Evolutionary conservation across 2,888 invertebrate genomes (phyloP).

Genomic region (Mesoligia furuncula): DNA sequence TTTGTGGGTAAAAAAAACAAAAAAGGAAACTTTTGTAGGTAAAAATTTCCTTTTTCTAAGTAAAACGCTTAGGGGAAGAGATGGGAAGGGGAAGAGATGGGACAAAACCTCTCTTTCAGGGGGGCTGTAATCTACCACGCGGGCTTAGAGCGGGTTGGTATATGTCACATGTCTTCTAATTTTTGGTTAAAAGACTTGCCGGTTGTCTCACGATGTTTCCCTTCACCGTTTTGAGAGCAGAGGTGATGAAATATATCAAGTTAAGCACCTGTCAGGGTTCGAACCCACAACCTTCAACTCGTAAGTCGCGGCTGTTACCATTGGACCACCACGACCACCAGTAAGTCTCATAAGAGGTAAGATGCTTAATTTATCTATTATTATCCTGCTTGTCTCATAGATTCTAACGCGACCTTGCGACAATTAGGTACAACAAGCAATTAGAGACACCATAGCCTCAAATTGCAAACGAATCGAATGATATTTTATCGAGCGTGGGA

Average conservation of each 20-base stretch:
- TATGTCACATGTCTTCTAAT: too few relatives aligned
- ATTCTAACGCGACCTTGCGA: background rate
- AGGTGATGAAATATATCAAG: background rate
- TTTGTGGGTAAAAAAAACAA: too few relatives aligned
- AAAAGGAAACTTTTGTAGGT: too few relatives aligned
- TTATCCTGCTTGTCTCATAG: background rate
- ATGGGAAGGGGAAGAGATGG: too few relatives aligned
- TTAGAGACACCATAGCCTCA: background rate
- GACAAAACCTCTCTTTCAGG: too few relatives aligned
- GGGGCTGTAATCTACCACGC: too few relatives aligned
- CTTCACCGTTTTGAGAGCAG: background rate
- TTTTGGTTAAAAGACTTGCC: too few relatives aligned
- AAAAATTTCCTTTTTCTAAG: too few relatives aligned
- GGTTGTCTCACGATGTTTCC: too few relatives aligned
- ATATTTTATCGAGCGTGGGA: background rate
- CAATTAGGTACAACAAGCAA: background rate
- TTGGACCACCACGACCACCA: background rate
- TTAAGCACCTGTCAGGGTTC: background rate
- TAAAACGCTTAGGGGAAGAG: too few relatives aligned
- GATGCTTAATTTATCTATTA: background rate
- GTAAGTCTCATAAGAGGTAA: background rate
- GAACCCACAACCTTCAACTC: background rate
- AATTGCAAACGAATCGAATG: constrained; percentile 4
- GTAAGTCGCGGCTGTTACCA: too few relatives aligned
- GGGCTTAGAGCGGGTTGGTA: too few relatives aligned